Evolutionary conservation across 35 echinoderm and acorn worm species (phyloP).

Genomic region (Apostichopus californicus): DNA sequence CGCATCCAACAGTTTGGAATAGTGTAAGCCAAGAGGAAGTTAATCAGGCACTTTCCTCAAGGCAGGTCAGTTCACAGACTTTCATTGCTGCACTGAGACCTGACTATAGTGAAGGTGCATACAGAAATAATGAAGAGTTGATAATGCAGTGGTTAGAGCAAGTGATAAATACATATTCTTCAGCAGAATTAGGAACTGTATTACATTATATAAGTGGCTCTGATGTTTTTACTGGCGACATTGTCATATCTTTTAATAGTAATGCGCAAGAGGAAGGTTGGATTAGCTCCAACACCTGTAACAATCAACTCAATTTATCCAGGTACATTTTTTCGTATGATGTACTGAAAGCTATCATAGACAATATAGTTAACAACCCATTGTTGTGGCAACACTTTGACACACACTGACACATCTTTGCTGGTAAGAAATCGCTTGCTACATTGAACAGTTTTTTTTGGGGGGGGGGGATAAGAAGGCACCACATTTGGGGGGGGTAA

Average conservation of each 20-base stretch:
- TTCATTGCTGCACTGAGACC: too few species aligned
- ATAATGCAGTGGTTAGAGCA: too few species aligned
- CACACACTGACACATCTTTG: neutral
- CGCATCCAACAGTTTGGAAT: slow-evolving; percentile 3
- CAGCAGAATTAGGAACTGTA: too few species aligned
- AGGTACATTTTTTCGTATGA: neutral
- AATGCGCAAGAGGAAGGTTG: neutral
- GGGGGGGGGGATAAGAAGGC: too few species aligned
- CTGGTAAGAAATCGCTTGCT: neutral
- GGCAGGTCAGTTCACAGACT: too few species aligned
- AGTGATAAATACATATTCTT: too few species aligned
- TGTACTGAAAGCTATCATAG: neutral
- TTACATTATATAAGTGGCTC: neutral
- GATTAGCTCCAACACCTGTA: neutral
- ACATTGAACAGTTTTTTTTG: too few species aligned
- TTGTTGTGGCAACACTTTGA: neutral
- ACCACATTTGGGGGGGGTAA: too few species aligned
- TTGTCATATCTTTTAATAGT: neutral
- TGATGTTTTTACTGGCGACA: neutral
- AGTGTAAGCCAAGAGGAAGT: neutral
- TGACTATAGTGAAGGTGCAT: too few species aligned
- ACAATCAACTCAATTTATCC: neutral
- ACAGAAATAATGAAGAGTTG: too few species aligned
- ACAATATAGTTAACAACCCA: neutral
- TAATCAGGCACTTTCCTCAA: neutral